Conservation (phyloP, 2,797 vertebrate genomes). For the Podarcis siculus region DNA sequence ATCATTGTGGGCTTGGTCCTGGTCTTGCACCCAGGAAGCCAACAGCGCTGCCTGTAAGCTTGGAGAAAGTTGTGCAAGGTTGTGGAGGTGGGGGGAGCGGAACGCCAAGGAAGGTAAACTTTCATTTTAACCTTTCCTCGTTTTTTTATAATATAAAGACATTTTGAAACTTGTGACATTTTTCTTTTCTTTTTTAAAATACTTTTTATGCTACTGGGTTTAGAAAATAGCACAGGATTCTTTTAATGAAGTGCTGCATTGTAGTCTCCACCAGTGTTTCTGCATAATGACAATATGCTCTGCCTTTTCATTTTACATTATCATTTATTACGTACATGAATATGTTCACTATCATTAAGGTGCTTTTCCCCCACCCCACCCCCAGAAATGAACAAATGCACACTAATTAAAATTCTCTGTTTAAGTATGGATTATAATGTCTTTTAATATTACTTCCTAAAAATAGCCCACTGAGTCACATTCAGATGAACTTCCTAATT, state of each 20-base stretch:
- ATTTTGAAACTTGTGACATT: neutral
- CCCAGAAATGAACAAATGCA: neutral
- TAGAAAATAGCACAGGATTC: neutral
- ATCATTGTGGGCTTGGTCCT: neutral
- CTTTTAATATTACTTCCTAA: conserved; percentile 38
- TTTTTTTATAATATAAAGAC: neutral
- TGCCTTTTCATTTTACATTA: neutral
- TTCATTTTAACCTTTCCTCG: neutral
- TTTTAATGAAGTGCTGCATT: neutral
- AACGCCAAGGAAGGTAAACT: neutral
- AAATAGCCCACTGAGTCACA: conserved; percentile 43
- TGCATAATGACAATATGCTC: neutral
- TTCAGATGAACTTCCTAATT: conserved; percentile 26
- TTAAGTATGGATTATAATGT: conserved; percentile 27
- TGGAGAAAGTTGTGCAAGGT: neutral
- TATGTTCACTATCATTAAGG: neutral
- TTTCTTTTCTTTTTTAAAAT: neutral
- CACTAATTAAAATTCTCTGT: conserved; percentile 24
- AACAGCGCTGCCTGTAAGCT: neutral
- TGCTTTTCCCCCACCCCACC: neutral
- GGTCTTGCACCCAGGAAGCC: neutral
- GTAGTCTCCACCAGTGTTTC: neutral
- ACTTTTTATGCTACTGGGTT: neutral
- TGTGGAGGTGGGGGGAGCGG: neutral
- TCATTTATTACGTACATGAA: conserved; percentile 22